phyloP scores from a whole-genome alignment of 2,113 vertebrate genomes.

The Lethenteron reissneri region DNA sequence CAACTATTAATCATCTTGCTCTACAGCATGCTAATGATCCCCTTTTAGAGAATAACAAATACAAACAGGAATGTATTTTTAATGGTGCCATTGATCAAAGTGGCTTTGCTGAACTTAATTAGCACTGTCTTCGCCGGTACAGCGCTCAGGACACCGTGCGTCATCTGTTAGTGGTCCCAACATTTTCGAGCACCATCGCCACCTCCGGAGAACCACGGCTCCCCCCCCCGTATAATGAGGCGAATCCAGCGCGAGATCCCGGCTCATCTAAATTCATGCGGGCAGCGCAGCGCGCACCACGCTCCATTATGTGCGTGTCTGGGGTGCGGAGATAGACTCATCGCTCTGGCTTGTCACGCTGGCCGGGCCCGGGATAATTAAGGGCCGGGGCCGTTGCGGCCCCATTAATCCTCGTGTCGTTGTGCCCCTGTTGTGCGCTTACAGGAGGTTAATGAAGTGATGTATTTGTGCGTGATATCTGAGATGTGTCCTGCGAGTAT shows the following conservation, averaged over 20 bases:
- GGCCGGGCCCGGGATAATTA: not conserved
- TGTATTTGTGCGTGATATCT: not conserved
- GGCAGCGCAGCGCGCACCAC: no score
- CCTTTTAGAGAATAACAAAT: constrained; percentile 5
- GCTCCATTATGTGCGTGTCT: no score
- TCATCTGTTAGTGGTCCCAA: no score
- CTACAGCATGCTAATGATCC: constrained; percentile 5
- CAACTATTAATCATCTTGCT: constrained; percentile 1
- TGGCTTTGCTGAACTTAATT: constrained; percentile 5
- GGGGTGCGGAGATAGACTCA: no score
- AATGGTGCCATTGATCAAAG: constrained; percentile 5
- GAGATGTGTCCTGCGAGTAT: no score
- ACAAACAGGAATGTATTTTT: constrained; percentile 7
- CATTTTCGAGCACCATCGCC: no score
- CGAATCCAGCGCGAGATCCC: no score
- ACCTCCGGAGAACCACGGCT: no score
- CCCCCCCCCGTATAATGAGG: no score
- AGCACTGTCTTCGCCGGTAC: not conserved
- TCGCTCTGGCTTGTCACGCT: no score
- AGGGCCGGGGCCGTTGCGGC: not conserved
- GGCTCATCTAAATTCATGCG: no score
- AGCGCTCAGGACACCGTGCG: no score
- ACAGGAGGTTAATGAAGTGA: constrained; percentile 4
- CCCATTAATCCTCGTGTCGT: constrained; percentile 2
- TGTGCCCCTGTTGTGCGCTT: not conserved